phyloP scores from a whole-genome alignment of 2,888 invertebrate genomes.

The Anoncus sp. region DNA sequence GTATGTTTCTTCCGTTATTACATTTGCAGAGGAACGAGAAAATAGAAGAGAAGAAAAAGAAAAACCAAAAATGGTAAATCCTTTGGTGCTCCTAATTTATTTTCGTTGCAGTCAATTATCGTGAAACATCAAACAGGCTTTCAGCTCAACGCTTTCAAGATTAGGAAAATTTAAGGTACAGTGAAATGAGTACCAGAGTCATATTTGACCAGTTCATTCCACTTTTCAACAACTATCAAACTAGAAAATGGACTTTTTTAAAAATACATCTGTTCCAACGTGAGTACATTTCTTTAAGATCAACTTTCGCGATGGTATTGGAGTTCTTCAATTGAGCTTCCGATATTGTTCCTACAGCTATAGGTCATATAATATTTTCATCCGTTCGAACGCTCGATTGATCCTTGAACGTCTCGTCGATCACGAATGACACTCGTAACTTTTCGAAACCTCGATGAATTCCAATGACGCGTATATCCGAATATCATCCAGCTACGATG shows the following conservation, averaged over 20 bases:
- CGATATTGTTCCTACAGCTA: neutral
- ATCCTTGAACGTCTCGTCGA: slow-evolving; percentile 15
- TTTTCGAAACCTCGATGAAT: slow-evolving; percentile 37
- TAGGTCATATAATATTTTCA: slow-evolving; percentile 1
- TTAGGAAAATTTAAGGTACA: neutral
- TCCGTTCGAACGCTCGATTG: slow-evolving; percentile 1
- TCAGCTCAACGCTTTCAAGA: neutral
- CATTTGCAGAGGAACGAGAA: neutral
- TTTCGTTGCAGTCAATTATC: neutral
- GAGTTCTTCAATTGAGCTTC: neutral
- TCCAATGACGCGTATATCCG: slow-evolving; percentile 19
- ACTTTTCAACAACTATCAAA: neutral
- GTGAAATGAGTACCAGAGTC: neutral
- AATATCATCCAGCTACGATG: slow-evolving; percentile 11
- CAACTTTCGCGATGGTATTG: slow-evolving; percentile 3
- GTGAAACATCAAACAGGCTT: neutral
- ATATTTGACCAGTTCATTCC: neutral
- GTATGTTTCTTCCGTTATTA: neutral
- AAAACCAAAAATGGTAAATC: neutral
- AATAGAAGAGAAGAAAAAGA: neutral
- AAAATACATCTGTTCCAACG: neutral
- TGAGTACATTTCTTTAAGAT: neutral
- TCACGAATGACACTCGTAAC: slow-evolving; percentile 24
- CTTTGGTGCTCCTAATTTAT: neutral
- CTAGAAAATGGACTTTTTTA: neutral